Percentiles rank a stretch among this genome's conserved stretches.
Conservation (phyloP, 1,140 invertebrate species). For the Elysia chlorotica region DNA sequence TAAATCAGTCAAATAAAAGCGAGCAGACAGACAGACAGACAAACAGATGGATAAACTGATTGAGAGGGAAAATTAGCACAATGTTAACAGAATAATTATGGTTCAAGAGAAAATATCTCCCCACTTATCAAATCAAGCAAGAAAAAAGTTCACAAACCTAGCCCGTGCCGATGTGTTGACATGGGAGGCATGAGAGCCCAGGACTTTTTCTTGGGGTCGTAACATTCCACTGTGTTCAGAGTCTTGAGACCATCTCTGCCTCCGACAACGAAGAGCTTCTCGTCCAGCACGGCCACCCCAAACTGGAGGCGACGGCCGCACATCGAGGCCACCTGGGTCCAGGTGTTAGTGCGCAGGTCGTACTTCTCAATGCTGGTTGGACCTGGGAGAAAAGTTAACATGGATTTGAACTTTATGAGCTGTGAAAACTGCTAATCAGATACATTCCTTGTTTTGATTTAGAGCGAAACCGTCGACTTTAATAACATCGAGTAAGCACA, state of each 20-base stretch:
- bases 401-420: too few species aligned
- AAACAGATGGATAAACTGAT: too few species aligned
- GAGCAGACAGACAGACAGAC: too few species aligned
- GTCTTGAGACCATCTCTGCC: constrained; percentile 94
- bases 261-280: constrained; percentile 82
- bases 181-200: constrained; percentile 85
- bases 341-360: constrained; percentile 81
- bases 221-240: constrained; percentile 84
- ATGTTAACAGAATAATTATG: too few species aligned
- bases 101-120: too few species aligned
- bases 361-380: constrained; percentile 88
- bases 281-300: constrained; percentile 84
- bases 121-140: not conserved
- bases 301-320: constrained; percentile 81
- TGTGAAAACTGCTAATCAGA: too few species aligned
- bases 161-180: constrained; percentile 88
- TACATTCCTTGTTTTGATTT: too few species aligned
- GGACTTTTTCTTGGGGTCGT: constrained; percentile 75
- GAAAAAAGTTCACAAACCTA: constrained; percentile 63
- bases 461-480: too few species aligned
- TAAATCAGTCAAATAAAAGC: too few species aligned
- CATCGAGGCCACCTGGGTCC: constrained; percentile 81
- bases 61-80: too few species aligned
- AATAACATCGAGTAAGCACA: too few species aligned
- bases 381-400: constrained; percentile 68